phyloP scores from a whole-genome alignment of 2,113 vertebrate species.

The Anoplopoma fimbria region DNA sequence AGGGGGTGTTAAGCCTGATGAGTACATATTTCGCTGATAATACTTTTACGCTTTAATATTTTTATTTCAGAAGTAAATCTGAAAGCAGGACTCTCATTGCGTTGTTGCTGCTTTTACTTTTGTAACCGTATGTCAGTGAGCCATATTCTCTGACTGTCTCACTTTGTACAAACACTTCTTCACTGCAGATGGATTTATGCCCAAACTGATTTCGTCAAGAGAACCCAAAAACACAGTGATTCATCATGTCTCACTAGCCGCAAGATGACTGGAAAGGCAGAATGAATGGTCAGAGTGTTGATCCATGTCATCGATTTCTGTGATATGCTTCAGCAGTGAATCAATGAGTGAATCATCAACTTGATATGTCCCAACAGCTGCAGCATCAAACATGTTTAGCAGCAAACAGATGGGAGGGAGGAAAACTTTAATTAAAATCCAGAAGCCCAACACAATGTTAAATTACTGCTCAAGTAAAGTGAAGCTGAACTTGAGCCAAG shows the following conservation, averaged over 20 bases:
- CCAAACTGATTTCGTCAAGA: neutral
- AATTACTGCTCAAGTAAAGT: constrained; percentile 19
- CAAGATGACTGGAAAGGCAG: neutral
- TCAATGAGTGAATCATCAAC: neutral
- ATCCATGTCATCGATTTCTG: neutral
- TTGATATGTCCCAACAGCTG: neutral
- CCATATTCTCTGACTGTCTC: neutral
- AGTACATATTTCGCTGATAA: neutral
- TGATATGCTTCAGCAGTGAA: neutral
- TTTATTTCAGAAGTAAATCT: neutral
- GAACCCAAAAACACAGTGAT: neutral
- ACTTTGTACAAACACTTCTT: neutral
- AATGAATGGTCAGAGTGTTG: neutral
- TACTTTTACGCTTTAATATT: neutral
- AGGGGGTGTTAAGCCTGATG: neutral
- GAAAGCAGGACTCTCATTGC: neutral
- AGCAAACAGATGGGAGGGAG: neutral
- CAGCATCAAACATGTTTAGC: constrained; percentile 2
- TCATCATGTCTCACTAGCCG: neutral
- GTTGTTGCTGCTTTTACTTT: neutral
- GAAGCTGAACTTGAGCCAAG: constrained; percentile 44
- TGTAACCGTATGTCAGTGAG: neutral
- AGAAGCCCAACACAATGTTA: neutral
- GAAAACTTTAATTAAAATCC: constrained; percentile 44
- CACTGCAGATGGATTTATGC: constrained; percentile 7